A percentile compares a stretch with the other conserved stretches of the same genome.
These are phyloP conservation scores for Xylocopa sonorina DNA, from an alignment of 1,140 invertebrate species.

Conservation along the genomic window DNA sequence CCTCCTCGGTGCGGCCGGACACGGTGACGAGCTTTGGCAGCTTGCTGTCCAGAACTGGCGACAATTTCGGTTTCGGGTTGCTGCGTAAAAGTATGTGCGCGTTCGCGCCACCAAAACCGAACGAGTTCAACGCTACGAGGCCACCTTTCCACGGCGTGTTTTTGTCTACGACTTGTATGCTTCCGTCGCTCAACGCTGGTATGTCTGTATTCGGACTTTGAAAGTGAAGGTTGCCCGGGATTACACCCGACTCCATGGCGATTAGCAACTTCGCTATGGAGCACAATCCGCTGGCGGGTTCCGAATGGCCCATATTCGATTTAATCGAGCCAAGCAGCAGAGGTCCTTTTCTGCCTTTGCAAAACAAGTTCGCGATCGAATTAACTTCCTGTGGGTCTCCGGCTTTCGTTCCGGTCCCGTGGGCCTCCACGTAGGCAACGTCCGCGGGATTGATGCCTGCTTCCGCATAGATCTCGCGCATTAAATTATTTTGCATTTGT, in stretches of 20 bases:
- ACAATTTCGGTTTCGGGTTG: constrained; percentile 87
- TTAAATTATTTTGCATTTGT: constrained; percentile 92
- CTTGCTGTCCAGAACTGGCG: constrained; percentile 80
- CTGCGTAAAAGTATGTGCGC: constrained; percentile 94
- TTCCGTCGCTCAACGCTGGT: constrained; percentile 91
- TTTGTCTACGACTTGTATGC: constrained; percentile 92
- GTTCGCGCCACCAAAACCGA: constrained; percentile 99
- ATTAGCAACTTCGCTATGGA: constrained; percentile 95
- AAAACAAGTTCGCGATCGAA: constrained; percentile 95
- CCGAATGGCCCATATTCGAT: constrained; percentile 98
- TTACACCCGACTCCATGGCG: constrained; percentile 92
- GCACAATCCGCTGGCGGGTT: constrained; percentile 95
- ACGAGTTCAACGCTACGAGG: constrained; percentile 94
- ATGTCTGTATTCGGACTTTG: constrained; percentile 94
- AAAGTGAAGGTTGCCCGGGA: constrained; percentile 96
- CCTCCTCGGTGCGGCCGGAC: constrained; percentile 93
- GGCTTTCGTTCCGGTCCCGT: constrained; percentile 97
- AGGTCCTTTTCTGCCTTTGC: constrained; percentile 90
- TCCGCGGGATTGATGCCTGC: constrained; percentile 90
- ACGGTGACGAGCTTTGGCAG: constrained; percentile 89
- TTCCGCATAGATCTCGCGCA: constrained; percentile 92
- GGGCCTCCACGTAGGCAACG: constrained; percentile 95
- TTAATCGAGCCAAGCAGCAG: constrained; percentile 97
- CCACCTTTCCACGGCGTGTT: constrained; percentile 92
- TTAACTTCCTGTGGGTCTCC: constrained; percentile 98